Evolutionary conservation across 2,888 invertebrate genomes (phyloP), one percentile per base, ranked within the genome.

Genomic region (Micoletzkya japonica): DNA sequence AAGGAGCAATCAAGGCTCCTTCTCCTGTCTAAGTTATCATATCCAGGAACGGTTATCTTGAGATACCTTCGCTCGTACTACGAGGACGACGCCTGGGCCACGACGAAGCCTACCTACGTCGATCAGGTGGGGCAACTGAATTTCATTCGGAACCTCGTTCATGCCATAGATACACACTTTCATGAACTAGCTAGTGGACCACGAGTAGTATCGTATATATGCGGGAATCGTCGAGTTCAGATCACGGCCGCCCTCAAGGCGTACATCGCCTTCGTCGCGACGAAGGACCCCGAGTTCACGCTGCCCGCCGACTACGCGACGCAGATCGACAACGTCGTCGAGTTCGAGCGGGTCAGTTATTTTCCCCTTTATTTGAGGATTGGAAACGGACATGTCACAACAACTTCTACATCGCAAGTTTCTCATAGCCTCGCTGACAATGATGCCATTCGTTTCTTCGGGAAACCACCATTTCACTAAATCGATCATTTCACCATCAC

Each of bases 61-160:
- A 28, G 28, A 26, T 32, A 54, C 54, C 54, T 54, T 20, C 52
- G 37, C 20, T 36, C 64, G 7, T 66, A 44, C 64, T 66, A 66
- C 30, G 64, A 66, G 2, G 54, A 26, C 20, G 64, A 20, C 4
- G 28, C 52, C 2, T 66, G 64, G 64, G 37, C 14, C 4, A 34
- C 34, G 28, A 28, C 36, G 36, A 66, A 66, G 32, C 52, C 52
- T 17, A 32, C 3, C 20, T 54, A 66, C n/a, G 36, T 36, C 20
- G 20, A 54, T 3, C 6, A 14, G 17, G 64, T 66, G 26, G n/a
- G n/a, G n/a, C n/a, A n/a, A n/a, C n/a, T n/a, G n/a, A n/a, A n/a
- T n/a, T n/a, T n/a, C n/a, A 14, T 14, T 14, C 10, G 10, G 20
- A 14, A 14, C 20, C 10, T 44, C 44, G 44, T 44, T 44, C 20